phyloP scores from a whole-genome alignment of 2,113 vertebrate species.

The Rutilus rutilus region DNA sequence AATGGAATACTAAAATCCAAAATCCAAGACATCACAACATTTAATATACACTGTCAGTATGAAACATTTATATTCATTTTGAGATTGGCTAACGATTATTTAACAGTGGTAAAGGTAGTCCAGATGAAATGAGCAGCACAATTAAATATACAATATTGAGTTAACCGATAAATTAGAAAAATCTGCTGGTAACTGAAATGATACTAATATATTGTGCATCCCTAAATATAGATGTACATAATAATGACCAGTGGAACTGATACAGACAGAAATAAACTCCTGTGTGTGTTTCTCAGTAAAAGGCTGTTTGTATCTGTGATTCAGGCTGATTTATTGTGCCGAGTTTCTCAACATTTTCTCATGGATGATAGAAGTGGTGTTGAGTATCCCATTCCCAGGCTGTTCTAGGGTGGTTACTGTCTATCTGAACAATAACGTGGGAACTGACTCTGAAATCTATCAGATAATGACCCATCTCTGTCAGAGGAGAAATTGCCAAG shows the following conservation, averaged over 20 bases:
- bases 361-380: constrained; percentile 75
- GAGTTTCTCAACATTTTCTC: constrained; percentile 70
- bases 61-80: neutral
- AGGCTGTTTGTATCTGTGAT: constrained; percentile 54
- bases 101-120: neutral
- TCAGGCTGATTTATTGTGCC: constrained; percentile 53
- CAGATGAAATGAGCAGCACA: neutral
- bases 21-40: neutral
- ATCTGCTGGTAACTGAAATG: neutral
- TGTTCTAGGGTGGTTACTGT: constrained; percentile 72
- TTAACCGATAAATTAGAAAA: neutral
- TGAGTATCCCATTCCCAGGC: constrained; percentile 80
- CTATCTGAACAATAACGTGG: constrained; percentile 77
- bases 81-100: neutral
- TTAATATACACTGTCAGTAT: neutral
- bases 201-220: neutral
- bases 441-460: constrained; percentile 81
- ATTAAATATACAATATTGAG: neutral
- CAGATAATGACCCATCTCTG: constrained; percentile 77
- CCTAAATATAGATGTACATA: constrained; percentile 29
- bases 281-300: constrained; percentile 45
- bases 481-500: constrained; percentile 67
- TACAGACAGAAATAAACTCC: constrained; percentile 34
- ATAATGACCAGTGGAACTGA: constrained; percentile 32
- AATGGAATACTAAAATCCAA: neutral